A percentile compares a stretch with the other conserved stretches of the same genome.
These are phyloP conservation scores for Asarcornis scutulata DNA, from an alignment of 2,113 vertebrate species.

Conservation along the genomic window DNA sequence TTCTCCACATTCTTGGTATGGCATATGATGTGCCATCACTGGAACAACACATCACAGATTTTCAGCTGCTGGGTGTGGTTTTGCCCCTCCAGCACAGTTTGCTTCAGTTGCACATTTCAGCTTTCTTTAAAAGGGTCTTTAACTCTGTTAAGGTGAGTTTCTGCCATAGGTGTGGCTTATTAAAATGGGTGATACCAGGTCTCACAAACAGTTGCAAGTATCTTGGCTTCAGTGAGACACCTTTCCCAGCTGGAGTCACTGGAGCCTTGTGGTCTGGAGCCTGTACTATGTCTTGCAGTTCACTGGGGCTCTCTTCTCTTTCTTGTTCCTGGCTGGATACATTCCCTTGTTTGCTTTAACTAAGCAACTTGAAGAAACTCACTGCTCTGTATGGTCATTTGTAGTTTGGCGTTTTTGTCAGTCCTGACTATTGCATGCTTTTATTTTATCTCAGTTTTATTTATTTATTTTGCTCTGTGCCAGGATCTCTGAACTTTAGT, in stretches of 20 bases:
- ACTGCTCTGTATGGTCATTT: slow-evolving; percentile 12
- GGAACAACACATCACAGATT: slow-evolving; percentile 4
- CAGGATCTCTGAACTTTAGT: neutral
- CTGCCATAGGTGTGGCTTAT: neutral
- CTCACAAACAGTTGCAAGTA: neutral
- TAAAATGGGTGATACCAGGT: neutral
- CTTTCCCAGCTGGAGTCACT: neutral
- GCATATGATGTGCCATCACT: neutral
- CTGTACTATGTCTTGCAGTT: neutral
- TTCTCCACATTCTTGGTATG: slow-evolving; percentile 23
- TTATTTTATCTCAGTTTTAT: neutral
- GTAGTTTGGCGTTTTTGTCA: slow-evolving; percentile 50
- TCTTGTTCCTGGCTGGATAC: neutral
- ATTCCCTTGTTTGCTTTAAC: slow-evolving; percentile 27
- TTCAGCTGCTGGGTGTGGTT: neutral
- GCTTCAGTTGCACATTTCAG: neutral
- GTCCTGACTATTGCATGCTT: neutral
- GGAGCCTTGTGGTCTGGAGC: slow-evolving; percentile 42
- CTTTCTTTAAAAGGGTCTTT: neutral
- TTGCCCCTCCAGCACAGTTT: neutral
- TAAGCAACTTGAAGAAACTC: slow-evolving; percentile 20
- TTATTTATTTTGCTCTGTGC: neutral
- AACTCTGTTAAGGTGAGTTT: neutral
- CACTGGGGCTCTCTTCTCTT: neutral
- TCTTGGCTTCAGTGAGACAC: neutral